Conservation (phyloP, 2,797 vertebrate species). For the Chrosomus eos region DNA sequence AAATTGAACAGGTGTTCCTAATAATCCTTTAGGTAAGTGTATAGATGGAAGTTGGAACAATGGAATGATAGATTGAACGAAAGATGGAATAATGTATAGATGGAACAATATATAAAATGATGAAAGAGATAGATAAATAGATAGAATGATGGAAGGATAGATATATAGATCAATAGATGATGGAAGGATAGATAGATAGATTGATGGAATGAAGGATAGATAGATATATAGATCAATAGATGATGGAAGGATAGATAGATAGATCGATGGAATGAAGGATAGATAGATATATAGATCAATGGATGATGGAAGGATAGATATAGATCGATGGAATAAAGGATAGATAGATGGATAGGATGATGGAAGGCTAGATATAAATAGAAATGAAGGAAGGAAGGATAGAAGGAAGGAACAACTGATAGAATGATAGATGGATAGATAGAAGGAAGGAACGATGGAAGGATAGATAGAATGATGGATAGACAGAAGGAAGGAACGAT, state of each 20-base stretch:
- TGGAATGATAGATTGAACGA: neutral
- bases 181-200: too few species aligned
- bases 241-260: fast-evolving
- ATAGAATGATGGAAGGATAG: neutral
- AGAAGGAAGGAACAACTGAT: neutral
- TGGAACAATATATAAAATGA: neutral
- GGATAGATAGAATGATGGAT: too few species aligned
- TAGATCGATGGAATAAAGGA: neutral
- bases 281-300: neutral
- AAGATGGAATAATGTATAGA: neutral
- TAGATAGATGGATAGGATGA: too few species aligned
- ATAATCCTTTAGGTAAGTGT: too few species aligned
- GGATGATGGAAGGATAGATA: neutral
- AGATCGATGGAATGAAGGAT: too few species aligned
- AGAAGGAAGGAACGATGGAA: neutral
- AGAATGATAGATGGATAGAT: neutral
- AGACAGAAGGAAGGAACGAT: fast-evolving
- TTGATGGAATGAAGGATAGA: fast-evolving
- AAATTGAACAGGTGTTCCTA: too few species aligned
- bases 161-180: neutral
- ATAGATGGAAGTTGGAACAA: too few species aligned
- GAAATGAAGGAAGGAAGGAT: too few species aligned
- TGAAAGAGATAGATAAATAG: neutral
- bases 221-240: neutral
- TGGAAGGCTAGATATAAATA: neutral